Percentiles rank a stretch among this genome's conserved stretches.
phyloP scores from a whole-genome alignment of 2,113 vertebrate genomes.

The Rafetus swinhoei region DNA sequence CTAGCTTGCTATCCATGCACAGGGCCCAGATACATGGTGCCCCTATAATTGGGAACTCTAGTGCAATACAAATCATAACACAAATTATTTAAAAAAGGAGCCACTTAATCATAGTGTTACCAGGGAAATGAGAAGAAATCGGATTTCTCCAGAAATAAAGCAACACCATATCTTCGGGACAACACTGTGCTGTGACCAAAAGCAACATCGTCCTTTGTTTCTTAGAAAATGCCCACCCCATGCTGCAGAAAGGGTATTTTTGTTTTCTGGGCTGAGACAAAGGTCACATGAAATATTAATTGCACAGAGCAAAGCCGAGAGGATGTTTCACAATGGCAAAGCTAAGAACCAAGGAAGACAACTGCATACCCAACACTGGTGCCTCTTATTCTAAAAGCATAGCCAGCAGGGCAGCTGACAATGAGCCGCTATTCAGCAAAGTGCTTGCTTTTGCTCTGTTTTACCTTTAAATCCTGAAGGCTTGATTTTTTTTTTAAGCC shows the following conservation, averaged over 20 bases:
- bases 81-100: rapidly evolving
- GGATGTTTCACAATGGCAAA: not conserved
- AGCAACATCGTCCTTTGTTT: rapidly evolving
- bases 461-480: not conserved
- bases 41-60: not conserved
- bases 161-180: not conserved
- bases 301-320: not conserved
- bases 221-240: not conserved
- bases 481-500: not conserved
- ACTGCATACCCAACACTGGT: rapidly evolving
- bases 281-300: not conserved
- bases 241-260: not conserved
- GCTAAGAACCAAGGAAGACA: rapidly evolving
- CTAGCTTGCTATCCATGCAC: not conserved
- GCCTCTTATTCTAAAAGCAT: rapidly evolving
- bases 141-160: not conserved
- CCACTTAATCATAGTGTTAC: not conserved
- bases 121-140: not conserved
- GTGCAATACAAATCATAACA: not conserved
- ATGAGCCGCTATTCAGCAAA: not conserved
- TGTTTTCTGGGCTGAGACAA: not conserved
- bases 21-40: not conserved
- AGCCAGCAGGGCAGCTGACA: rapidly evolving
- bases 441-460: rapidly evolving
- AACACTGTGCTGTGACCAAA: rapidly evolving